A percentile compares a stretch with the other conserved stretches of the same genome.
Conservation (phyloP, 2,113 vertebrate species). For the Tretioscincus oriximinensis region DNA sequence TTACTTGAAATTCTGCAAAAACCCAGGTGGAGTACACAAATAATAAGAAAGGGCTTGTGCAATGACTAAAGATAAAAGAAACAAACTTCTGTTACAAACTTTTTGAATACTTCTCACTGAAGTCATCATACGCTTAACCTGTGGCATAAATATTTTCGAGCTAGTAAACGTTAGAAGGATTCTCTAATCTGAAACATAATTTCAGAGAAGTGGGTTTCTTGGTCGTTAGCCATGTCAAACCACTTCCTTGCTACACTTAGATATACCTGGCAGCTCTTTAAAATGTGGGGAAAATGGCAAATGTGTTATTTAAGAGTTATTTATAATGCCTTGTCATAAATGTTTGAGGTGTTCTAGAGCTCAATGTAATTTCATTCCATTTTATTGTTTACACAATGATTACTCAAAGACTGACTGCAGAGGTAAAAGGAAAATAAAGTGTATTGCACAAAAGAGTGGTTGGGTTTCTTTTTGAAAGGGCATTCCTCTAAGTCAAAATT, state of each 20-base stretch:
- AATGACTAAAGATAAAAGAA: constrained; percentile 62
- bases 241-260: constrained; percentile 77
- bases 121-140: constrained; percentile 66
- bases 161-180: constrained; percentile 63
- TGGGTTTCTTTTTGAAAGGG: constrained; percentile 24
- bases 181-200: constrained; percentile 60
- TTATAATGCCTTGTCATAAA: constrained; percentile 83
- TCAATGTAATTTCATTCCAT: constrained; percentile 80
- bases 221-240: constrained; percentile 63
- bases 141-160: constrained; percentile 60
- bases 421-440: constrained; percentile 77
- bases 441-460: constrained; percentile 69
- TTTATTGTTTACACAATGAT: constrained; percentile 81
- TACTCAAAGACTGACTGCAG: constrained; percentile 79
- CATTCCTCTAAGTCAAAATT: background rate
- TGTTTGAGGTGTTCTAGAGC: constrained; percentile 77
- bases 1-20: constrained; percentile 74
- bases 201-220: constrained; percentile 52
- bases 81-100: constrained; percentile 61
- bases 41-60: constrained; percentile 73
- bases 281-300: constrained; percentile 75
- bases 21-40: constrained; percentile 62
- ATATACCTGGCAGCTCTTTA: constrained; percentile 75
- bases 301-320: constrained; percentile 81
- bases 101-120: constrained; percentile 60